Percentiles rank a stretch among this genome's conserved stretches.
phyloP scores from a whole-genome alignment of 2,888 invertebrate genomes.

The Itoplectis maculator region DNA sequence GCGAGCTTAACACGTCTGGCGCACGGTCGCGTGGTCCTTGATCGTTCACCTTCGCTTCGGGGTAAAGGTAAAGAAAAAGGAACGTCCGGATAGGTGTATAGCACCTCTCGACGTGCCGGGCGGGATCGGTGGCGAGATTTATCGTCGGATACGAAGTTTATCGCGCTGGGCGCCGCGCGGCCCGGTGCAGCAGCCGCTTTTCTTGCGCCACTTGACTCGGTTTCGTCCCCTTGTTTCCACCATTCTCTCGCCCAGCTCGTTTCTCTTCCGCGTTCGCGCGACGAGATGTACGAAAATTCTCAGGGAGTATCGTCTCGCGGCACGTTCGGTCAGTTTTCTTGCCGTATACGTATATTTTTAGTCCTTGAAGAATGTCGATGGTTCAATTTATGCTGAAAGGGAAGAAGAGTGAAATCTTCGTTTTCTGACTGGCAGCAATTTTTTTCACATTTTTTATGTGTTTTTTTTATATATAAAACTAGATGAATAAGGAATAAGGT shows the following conservation, averaged over 20 bases:
- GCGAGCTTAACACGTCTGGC: background rate
- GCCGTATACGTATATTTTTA: no score
- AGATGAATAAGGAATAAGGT: no score
- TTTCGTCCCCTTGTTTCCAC: conserved; percentile 28
- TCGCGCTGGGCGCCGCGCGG: conserved; percentile 9
- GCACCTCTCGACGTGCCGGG: conserved; percentile 29
- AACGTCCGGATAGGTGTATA: conserved; percentile 28
- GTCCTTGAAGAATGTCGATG: no score
- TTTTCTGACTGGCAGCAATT: no score
- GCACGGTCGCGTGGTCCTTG: conserved; percentile 27
- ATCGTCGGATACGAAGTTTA: conserved; percentile 61
- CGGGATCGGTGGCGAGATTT: conserved; percentile 55
- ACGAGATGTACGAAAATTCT: no score
- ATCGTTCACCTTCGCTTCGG: conserved; percentile 7
- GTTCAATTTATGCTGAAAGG: no score
- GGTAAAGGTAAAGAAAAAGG: conserved; percentile 47
- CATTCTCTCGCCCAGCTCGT: conserved; percentile 13
- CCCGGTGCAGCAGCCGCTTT: background rate
- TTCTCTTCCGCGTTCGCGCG: conserved; percentile 1
- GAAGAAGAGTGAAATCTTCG: no score
- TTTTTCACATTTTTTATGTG: no score
- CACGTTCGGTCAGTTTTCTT: no score
- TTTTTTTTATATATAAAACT: no score
- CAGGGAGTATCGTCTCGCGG: no score
- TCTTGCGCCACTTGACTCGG: conserved; percentile 45